Evolutionary conservation across 2,113 vertebrate species (phyloP).

Genomic region (Trematomus loennbergii): DNA sequence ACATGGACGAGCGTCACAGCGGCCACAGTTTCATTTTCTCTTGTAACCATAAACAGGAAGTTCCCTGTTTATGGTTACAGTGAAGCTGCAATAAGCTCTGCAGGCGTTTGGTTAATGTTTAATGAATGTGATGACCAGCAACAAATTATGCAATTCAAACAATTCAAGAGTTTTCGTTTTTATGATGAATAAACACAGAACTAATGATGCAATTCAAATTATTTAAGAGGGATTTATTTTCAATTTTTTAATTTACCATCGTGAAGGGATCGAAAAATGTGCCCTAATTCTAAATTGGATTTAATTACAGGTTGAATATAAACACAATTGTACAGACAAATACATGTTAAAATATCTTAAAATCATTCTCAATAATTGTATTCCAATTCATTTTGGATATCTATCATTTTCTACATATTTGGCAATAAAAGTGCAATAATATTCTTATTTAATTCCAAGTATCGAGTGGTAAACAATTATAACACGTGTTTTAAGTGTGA

Average conservation of each 20-base stretch:
- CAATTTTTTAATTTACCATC: too few species aligned
- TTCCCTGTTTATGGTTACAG: too few species aligned
- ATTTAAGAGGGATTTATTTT: too few species aligned
- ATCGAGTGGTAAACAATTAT: background rate
- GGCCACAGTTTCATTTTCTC: conserved; percentile 23
- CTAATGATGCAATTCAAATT: background rate
- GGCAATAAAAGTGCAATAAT: background rate
- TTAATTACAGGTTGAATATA: too few species aligned
- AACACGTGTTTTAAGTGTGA: background rate
- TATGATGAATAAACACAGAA: background rate
- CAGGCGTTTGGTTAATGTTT: too few species aligned
- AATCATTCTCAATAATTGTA: background rate
- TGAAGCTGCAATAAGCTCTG: conserved; percentile 5
- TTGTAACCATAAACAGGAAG: too few species aligned
- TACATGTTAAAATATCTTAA: background rate
- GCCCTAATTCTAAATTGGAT: too few species aligned
- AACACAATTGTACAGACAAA: background rate
- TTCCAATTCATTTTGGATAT: background rate
- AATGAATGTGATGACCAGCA: too few species aligned
- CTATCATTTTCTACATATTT: background rate
- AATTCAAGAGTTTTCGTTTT: too few species aligned
- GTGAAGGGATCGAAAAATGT: too few species aligned
- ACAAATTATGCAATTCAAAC: too few species aligned
- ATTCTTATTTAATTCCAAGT: background rate
- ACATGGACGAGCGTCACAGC: conserved; percentile 3